phyloP scores from a whole-genome alignment of 2,888 invertebrate genomes.

The Gymnoscelis rufifasciata region DNA sequence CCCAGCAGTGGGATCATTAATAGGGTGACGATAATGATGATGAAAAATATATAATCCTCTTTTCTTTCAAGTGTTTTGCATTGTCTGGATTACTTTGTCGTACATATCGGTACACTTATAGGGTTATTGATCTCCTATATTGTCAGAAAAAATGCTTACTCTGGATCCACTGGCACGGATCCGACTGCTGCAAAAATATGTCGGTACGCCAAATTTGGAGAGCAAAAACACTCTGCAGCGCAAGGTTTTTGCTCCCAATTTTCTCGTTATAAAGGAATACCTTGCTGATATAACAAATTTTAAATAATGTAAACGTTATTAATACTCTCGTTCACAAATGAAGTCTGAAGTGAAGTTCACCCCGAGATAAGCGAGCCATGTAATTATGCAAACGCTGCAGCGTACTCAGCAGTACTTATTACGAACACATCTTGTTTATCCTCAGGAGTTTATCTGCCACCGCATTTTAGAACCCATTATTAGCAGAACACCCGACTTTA shows the following conservation, averaged over 20 bases:
- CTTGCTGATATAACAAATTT: neutral
- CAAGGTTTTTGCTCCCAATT: neutral
- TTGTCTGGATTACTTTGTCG: no score
- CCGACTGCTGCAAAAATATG: slow-evolving; percentile 6
- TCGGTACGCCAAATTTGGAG: neutral
- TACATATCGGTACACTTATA: no score
- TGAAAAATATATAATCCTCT: no score
- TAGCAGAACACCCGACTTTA: neutral
- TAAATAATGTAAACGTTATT: neutral
- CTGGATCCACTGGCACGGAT: slow-evolving; percentile 4
- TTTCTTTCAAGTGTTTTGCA: no score
- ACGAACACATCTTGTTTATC: slow-evolving; percentile 9
- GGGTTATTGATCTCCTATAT: no score
- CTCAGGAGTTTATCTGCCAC: slow-evolving; percentile 4
- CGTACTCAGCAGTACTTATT: slow-evolving; percentile 7
- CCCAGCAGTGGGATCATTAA: no score
- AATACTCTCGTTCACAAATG: neutral
- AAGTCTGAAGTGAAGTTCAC: neutral
- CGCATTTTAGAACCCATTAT: slow-evolving; percentile 1
- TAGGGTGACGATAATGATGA: no score
- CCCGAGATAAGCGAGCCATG: slow-evolving; percentile 9
- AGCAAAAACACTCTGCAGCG: neutral
- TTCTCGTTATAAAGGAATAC: neutral
- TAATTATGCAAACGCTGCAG: slow-evolving; percentile 15
- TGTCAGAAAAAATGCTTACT: slow-evolving; percentile 2